A percentile compares a stretch with the other conserved stretches of the same genome.
These are phyloP conservation scores for Eurytoma adleriae DNA, from an alignment of 2,888 invertebrate genomes.

Conservation along the genomic window DNA sequence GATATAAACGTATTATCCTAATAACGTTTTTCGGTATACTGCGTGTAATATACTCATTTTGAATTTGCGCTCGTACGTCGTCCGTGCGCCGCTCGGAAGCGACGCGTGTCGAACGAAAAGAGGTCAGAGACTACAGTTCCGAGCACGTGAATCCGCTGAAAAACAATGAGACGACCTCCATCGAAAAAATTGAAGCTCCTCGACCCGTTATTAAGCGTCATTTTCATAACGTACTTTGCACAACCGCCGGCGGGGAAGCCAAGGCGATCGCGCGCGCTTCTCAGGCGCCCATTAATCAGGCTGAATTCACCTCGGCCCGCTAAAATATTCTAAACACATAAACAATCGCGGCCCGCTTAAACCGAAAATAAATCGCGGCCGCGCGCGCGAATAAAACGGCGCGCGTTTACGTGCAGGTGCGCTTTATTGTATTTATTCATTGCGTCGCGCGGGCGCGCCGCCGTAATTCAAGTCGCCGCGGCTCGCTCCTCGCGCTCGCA, in stretches of 20 bases:
- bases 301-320: too few relatives aligned
- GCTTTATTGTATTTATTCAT: constrained; percentile 59
- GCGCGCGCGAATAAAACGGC: constrained; percentile 30
- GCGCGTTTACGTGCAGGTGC: constrained; percentile 51
- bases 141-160: too few relatives aligned
- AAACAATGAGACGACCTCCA: too few relatives aligned
- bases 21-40: not conserved
- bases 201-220: too few relatives aligned
- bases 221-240: too few relatives aligned
- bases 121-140: too few relatives aligned
- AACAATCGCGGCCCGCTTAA: constrained; percentile 48
- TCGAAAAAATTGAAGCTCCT: too few relatives aligned
- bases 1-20: not conserved
- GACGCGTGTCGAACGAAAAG: too few relatives aligned
- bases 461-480: constrained; percentile 43
- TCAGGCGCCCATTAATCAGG: too few relatives aligned
- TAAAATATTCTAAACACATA: constrained; percentile 47
- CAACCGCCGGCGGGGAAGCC: too few relatives aligned
- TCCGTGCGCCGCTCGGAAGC: too few relatives aligned
- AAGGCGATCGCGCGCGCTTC: too few relatives aligned
- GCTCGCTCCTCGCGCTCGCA: constrained; percentile 22
- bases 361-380: constrained; percentile 51
- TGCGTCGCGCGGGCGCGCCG: constrained; percentile 39
- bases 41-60: not conserved
- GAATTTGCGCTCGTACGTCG: not conserved